Evolutionary conservation across 2,888 invertebrate species (phyloP).

Genomic region (Diachrysia chrysitis): DNA sequence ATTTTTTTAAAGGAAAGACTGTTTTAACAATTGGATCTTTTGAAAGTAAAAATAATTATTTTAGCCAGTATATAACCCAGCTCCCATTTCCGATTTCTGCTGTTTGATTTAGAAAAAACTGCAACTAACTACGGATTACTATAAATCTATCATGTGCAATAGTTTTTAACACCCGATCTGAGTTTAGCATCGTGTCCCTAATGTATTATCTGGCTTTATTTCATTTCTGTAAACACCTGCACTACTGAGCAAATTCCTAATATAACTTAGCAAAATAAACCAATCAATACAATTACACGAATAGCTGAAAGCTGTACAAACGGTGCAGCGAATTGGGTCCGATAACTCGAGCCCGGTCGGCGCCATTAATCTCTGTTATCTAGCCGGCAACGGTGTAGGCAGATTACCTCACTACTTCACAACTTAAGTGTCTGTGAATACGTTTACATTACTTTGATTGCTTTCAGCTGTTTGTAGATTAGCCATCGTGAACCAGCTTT

Average conservation of each 20-base stretch:
- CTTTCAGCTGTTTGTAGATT: slow-evolving; percentile 8
- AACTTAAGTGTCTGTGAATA: slow-evolving; percentile 38
- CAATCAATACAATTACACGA: neutral
- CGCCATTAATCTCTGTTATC: slow-evolving; percentile 36
- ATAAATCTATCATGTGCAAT: too few species aligned
- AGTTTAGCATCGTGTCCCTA: too few species aligned
- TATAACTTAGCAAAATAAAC: neutral
- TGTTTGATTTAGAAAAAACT: too few species aligned
- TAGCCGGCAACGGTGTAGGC: slow-evolving; percentile 3
- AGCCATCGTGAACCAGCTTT: neutral
- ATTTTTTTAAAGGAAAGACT: too few species aligned
- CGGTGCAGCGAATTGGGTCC: slow-evolving; percentile 19
- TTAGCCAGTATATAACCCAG: too few species aligned
- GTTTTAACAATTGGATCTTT: too few species aligned
- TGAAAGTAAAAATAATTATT: too few species aligned
- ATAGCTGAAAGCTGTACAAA: slow-evolving; percentile 23
- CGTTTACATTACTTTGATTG: slow-evolving; percentile 22
- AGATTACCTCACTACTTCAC: slow-evolving; percentile 42
- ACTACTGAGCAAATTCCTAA: neutral
- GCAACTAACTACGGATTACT: too few species aligned
- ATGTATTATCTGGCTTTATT: neutral
- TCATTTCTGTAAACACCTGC: neutral
- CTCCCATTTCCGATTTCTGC: too few species aligned
- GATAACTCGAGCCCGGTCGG: slow-evolving; percentile 2
- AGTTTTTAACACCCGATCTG: too few species aligned